phyloP scores from a whole-genome alignment of 92 coral and sea anemone species.

The Scolanthus callimorphus region DNA sequence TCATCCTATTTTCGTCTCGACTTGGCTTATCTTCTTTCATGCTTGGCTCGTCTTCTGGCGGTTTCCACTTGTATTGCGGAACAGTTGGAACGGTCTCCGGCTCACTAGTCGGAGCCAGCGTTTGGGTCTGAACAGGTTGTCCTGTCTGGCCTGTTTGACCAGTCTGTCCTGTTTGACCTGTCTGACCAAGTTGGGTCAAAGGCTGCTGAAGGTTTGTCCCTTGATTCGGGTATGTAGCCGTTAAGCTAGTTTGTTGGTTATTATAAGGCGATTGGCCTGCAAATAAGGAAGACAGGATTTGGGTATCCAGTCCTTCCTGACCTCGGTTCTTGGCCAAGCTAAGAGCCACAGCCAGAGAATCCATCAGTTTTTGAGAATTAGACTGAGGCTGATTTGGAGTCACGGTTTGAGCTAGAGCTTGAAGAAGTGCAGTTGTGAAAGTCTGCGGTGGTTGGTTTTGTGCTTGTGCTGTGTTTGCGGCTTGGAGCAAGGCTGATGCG shows the following conservation, averaged over 20 bases:
- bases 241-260: too few species aligned
- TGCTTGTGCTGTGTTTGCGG: constrained; percentile 15
- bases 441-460: constrained; percentile 16
- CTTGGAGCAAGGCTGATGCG: constrained; percentile 8
- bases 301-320: neutral
- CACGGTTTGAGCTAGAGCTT: constrained; percentile 13
- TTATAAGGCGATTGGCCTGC: neutral
- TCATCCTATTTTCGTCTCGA: neutral
- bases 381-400: neutral
- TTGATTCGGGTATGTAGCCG: neutral
- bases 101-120: neutral
- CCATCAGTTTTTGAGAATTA: constrained; percentile 8
- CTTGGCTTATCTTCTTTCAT: neutral
- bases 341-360: constrained; percentile 13
- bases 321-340: constrained; percentile 1
- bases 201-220: neutral
- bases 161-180: neutral
- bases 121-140: neutral
- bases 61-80: neutral
- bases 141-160: neutral
- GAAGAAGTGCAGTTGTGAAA: constrained; percentile 14
- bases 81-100: neutral
- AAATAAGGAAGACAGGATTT: neutral
- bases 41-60: neutral
- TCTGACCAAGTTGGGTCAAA: neutral